Percentiles rank a stretch among this genome's conserved stretches.
Conservation (phyloP, 1,140 invertebrate species). For the Drosophila pseudoananassae region DNA sequence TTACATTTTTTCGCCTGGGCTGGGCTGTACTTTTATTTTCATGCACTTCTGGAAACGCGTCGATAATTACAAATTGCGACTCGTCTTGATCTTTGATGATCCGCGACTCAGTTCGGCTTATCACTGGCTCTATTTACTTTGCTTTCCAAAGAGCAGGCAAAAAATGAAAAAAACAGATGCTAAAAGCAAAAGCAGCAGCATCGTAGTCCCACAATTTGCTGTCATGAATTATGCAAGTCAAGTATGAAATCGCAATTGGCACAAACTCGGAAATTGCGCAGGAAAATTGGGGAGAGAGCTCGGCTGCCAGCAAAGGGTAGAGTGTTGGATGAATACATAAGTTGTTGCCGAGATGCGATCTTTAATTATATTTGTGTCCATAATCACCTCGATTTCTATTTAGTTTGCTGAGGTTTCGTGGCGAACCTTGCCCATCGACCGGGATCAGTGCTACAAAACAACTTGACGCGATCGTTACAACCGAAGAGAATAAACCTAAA, state of each 20-base stretch:
- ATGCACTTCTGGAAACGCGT: constrained; percentile 20
- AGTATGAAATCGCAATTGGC: constrained; percentile 59
- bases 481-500: background rate
- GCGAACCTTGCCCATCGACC: background rate
- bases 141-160: background rate
- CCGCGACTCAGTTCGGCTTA: constrained; percentile 48
- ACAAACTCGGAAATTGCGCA: constrained; percentile 43
- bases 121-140: constrained; percentile 32
- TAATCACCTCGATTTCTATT: constrained; percentile 16
- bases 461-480: constrained; percentile 11
- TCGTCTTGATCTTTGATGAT: constrained; percentile 51
- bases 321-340: constrained; percentile 13
- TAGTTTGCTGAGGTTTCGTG: constrained; percentile 32
- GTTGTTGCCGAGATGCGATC: constrained; percentile 2
- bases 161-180: too few relatives aligned
- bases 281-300: background rate
- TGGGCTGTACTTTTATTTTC: background rate
- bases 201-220: constrained; percentile 57
- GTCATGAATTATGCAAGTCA: constrained; percentile 69
- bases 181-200: constrained; percentile 1
- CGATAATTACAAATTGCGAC: constrained; percentile 68
- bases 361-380: constrained; percentile 27
- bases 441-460: constrained; percentile 23
- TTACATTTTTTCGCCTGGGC: constrained; percentile 1
- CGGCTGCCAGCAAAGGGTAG: background rate